Percentiles rank a stretch among this genome's conserved stretches.
These are phyloP conservation scores for Ophion obscuratus DNA, from an alignment of 2,888 invertebrate species.

Conservation along the genomic window DNA sequence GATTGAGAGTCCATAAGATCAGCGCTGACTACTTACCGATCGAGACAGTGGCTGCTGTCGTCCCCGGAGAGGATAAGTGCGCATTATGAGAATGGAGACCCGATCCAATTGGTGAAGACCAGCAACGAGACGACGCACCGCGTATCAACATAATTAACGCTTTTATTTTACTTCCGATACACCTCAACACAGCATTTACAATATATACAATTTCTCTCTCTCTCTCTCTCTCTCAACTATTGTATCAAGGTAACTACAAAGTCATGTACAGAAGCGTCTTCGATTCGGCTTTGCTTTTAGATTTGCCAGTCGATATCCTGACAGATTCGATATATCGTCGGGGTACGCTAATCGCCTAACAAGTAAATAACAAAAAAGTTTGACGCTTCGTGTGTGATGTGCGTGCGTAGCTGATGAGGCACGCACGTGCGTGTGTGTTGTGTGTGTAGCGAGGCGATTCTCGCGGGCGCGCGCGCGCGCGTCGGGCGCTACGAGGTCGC, in stretches of 20 bases:
- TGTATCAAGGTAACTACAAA: slow-evolving; percentile 18
- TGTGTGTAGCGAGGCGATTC: slow-evolving; percentile 17
- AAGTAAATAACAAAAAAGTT: slow-evolving; percentile 61
- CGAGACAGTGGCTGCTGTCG: too few relatives aligned
- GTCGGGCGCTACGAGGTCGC: slow-evolving; percentile 46
- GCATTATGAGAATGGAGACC: background rate
- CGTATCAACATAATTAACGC: background rate
- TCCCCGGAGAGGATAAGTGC: too few relatives aligned
- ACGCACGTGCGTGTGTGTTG: slow-evolving; percentile 4
- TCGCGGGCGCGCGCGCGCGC: slow-evolving; percentile 3
- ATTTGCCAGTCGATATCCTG: slow-evolving; percentile 18
- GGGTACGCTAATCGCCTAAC: slow-evolving; percentile 53
- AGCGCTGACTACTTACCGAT: too few relatives aligned
- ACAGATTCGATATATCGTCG: slow-evolving; percentile 18
- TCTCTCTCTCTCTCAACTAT: slow-evolving; percentile 5
- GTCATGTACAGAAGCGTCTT: slow-evolving; percentile 9
- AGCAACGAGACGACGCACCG: background rate
- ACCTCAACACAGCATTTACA: slow-evolving; percentile 29
- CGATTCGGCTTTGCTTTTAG: background rate
- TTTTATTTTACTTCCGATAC: slow-evolving; percentile 35
- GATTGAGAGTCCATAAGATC: too few relatives aligned
- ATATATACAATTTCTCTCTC: slow-evolving; percentile 36
- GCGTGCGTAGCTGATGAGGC: too few relatives aligned
- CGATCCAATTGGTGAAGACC: background rate
- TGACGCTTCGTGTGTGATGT: too few relatives aligned